Evolutionary conservation across 2,888 invertebrate genomes (phyloP).

Genomic region (Chrysodeixis includens): DNA sequence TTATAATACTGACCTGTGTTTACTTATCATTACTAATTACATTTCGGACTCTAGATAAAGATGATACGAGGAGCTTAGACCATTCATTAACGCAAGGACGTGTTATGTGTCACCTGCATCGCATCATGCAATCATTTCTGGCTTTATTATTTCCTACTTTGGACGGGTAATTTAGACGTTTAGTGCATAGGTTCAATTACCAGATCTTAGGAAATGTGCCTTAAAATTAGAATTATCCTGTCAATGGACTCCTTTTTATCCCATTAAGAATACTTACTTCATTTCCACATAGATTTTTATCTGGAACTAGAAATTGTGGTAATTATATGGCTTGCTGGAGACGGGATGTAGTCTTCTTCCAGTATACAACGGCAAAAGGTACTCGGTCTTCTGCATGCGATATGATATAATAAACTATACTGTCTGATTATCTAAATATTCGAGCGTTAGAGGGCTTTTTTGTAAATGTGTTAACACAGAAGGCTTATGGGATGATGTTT

Average conservation of each 20-base stretch:
- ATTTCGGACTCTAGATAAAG: slow-evolving; percentile 37
- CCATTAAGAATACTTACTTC: not conserved
- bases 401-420: too few species aligned
- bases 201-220: not conserved
- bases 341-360: too few species aligned
- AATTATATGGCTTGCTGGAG: not conserved
- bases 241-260: too few species aligned
- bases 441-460: too few species aligned
- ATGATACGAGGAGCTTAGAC: not conserved
- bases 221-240: too few species aligned
- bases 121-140: not conserved
- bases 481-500: too few species aligned
- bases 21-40: slow-evolving; percentile 47
- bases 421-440: too few species aligned
- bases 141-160: not conserved
- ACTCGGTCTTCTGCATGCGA: too few species aligned
- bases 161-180: not conserved
- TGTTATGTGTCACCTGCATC: not conserved
- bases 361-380: too few species aligned
- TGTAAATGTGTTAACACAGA: too few species aligned
- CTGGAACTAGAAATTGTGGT: not conserved
- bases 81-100: not conserved
- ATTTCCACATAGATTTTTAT: not conserved
- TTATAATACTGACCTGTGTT: slow-evolving; percentile 44
- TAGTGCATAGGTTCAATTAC: not conserved